Conservation (phyloP, 2,797 vertebrate genomes). For the Diplodus sargus region DNA sequence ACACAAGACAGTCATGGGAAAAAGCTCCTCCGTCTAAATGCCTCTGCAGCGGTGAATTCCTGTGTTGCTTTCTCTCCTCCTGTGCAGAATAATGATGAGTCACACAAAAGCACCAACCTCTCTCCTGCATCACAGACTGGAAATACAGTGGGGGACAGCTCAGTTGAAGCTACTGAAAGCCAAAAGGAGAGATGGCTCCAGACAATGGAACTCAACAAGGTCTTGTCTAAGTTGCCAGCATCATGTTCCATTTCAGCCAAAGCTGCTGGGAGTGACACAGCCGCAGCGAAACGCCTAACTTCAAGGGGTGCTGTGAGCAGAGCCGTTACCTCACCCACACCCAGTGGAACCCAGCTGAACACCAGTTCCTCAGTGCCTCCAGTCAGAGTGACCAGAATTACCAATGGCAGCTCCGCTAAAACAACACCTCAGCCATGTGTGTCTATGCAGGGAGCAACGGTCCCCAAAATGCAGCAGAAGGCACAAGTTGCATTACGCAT, state of each 20-base stretch:
- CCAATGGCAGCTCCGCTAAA: slow-evolving; percentile 68
- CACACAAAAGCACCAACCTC: slow-evolving; percentile 26
- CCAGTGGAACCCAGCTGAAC: slow-evolving; percentile 59
- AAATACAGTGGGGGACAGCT: slow-evolving; percentile 11
- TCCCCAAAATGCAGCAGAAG: slow-evolving; percentile 53
- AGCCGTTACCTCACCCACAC: slow-evolving; percentile 57
- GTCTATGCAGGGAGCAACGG: slow-evolving; percentile 64
- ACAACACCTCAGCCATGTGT: slow-evolving; percentile 60
- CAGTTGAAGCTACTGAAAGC: slow-evolving; percentile 19
- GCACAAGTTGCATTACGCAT: slow-evolving; percentile 47
- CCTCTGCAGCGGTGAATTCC: slow-evolving; percentile 3
- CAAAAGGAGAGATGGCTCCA: slow-evolving; percentile 71
- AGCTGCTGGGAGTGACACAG: slow-evolving; percentile 32
- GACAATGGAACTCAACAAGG: slow-evolving; percentile 63
- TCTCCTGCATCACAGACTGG: slow-evolving; percentile 26
- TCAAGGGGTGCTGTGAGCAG: slow-evolving; percentile 48
- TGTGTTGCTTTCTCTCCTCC: slow-evolving; percentile 36
- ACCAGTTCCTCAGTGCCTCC: slow-evolving; percentile 74
- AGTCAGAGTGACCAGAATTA: slow-evolving; percentile 55
- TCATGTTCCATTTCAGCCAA: slow-evolving; percentile 48
- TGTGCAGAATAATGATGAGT: slow-evolving; percentile 56
- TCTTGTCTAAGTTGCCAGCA: slow-evolving; percentile 56
- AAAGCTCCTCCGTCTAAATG: slow-evolving; percentile 17
- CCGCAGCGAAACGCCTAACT: slow-evolving; percentile 42
- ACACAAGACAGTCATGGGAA: slow-evolving; percentile 3